Evolutionary conservation across 2,888 invertebrate species (phyloP).

Genomic region (Calliphora vomitoria): DNA sequence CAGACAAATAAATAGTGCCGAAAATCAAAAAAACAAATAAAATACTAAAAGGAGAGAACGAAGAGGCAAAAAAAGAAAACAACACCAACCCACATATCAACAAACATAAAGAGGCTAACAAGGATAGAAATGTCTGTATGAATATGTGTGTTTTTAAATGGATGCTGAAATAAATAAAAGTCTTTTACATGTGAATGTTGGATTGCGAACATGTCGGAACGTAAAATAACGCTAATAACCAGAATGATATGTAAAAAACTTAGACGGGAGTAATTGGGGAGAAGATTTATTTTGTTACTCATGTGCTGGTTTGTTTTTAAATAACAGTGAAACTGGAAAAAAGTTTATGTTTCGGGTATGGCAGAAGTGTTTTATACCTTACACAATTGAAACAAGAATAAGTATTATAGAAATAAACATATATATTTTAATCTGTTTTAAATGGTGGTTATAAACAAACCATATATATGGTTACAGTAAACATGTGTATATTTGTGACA

Average conservation of each 20-base stretch:
- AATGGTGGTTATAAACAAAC: too few species aligned
- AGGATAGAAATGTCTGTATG: neutral
- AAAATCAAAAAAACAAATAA: slow-evolving; percentile 46
- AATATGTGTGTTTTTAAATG: slow-evolving; percentile 41
- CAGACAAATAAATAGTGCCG: slow-evolving; percentile 67
- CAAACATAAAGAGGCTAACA: slow-evolving; percentile 45
- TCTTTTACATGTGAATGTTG: neutral
- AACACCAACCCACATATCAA: slow-evolving; percentile 30
- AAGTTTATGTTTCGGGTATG: neutral
- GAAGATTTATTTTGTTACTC: slow-evolving; percentile 18
- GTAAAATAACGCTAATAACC: slow-evolving; percentile 41
- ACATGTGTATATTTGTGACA: too few species aligned
- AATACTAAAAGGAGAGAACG: neutral
- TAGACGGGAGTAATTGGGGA: slow-evolving; percentile 36
- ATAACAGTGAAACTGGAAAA: neutral
- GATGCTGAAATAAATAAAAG: slow-evolving; percentile 48
- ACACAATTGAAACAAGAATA: too few species aligned
- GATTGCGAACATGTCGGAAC: neutral
- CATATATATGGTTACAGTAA: too few species aligned
- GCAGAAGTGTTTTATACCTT: too few species aligned
- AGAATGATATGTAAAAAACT: slow-evolving; percentile 46
- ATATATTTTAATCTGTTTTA: too few species aligned
- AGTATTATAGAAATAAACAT: too few species aligned
- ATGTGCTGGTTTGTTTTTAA: neutral
- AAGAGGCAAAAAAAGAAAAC: neutral